These are phyloP conservation scores for Lanius ludovicianus DNA, from an alignment of 2,113 vertebrate genomes.

Conservation along the genomic window DNA sequence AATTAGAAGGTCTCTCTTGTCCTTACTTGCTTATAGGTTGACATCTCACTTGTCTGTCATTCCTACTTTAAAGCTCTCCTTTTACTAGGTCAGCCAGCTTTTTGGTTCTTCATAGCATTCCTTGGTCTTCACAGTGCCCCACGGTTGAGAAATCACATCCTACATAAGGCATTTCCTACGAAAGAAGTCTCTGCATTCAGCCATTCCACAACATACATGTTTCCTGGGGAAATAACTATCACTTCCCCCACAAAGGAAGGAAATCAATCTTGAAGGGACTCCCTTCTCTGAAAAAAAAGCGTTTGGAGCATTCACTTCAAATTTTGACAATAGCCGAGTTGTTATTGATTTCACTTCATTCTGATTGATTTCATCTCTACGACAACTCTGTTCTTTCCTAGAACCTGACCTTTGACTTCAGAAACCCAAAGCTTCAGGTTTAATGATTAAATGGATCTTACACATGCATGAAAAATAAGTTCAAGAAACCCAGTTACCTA, in stretches of 20 bases:
- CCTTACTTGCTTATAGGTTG: neutral
- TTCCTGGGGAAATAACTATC: neutral
- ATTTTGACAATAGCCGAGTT: constrained; percentile 80
- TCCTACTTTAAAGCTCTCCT: neutral
- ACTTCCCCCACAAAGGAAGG: neutral
- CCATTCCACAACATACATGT: neutral
- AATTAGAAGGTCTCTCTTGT: neutral
- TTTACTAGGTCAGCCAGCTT: neutral
- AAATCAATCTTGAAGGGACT: neutral
- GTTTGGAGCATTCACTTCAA: constrained; percentile 78
- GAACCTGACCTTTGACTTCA: constrained; percentile 58
- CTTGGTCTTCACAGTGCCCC: neutral
- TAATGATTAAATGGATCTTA: neutral
- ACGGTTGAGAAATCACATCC: neutral
- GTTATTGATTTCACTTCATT: constrained; percentile 88
- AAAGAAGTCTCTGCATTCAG: neutral
- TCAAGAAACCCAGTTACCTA: neutral
- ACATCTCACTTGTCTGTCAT: neutral
- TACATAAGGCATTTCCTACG: neutral
- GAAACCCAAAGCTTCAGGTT: constrained; percentile 67
- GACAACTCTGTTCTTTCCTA: constrained; percentile 24
- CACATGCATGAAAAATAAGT: neutral
- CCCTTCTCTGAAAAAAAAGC: neutral
- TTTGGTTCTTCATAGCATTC: neutral
- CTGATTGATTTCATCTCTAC: constrained; percentile 66